These are phyloP conservation scores for Micromys minutus DNA, from an alignment of 2,113 vertebrate species.

Conservation along the genomic window DNA sequence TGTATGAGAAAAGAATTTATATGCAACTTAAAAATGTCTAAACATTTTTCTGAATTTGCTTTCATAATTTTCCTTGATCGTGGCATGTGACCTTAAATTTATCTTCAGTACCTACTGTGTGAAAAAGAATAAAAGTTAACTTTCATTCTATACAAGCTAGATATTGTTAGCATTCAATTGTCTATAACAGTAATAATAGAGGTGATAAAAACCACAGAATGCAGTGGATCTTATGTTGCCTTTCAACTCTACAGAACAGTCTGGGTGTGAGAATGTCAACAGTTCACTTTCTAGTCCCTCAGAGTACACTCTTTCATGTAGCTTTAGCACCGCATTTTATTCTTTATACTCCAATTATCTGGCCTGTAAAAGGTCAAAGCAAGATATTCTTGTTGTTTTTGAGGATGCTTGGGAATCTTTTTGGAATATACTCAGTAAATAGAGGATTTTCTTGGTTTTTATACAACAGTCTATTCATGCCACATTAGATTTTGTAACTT, in stretches of 20 bases:
- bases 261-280: neutral
- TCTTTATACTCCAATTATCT: neutral
- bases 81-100: constrained; percentile 1
- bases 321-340: neutral
- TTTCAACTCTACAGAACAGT: neutral
- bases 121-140: constrained; percentile 8
- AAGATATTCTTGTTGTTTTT: neutral
- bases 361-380: neutral
- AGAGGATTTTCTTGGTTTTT: neutral
- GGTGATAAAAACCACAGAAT: neutral
- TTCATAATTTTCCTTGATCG: neutral
- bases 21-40: neutral
- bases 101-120: neutral
- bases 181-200: neutral
- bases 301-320: fast-evolving
- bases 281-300: neutral
- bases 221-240: neutral
- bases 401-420: neutral
- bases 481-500: neutral
- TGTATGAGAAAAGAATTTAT: neutral
- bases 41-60: constrained; percentile 8
- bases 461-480: neutral
- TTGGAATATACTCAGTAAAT: neutral
- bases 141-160: constrained; percentile 13
- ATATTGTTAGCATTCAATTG: constrained; percentile 19